Evolutionary conservation across 2,888 invertebrate genomes (phyloP).

Genomic region (Acanthosoma haemorrhoidale): DNA sequence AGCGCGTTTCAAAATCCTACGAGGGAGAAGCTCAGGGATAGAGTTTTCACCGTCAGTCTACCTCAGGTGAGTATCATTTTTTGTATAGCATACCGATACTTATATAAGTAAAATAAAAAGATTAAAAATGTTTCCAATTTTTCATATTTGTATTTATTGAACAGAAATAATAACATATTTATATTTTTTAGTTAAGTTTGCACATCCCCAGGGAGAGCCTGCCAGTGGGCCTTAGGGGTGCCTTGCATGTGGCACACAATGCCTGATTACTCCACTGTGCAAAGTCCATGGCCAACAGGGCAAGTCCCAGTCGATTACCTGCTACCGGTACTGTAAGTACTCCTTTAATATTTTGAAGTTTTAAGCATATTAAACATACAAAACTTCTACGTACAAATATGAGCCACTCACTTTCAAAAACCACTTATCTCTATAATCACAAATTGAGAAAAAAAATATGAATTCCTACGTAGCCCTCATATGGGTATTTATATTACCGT

Average conservation of each 20-base stretch:
- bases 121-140: too few relatives aligned
- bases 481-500: too few relatives aligned
- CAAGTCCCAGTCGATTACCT: slow-evolving; percentile 22
- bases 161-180: too few relatives aligned
- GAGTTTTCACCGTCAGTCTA: slow-evolving; percentile 90
- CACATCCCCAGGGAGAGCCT: slow-evolving; percentile 88
- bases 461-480: too few relatives aligned
- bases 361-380: too few relatives aligned
- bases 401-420: too few relatives aligned
- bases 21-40: slow-evolving; percentile 91
- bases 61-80: slow-evolving; percentile 56
- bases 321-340: slow-evolving; percentile 26
- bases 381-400: too few relatives aligned
- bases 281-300: slow-evolving; percentile 75
- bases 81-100: background rate
- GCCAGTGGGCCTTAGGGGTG: slow-evolving; percentile 84
- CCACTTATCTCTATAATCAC: too few relatives aligned
- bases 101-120: too few relatives aligned
- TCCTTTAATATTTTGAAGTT: too few relatives aligned
- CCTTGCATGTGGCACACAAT: slow-evolving; percentile 79
- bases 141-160: too few relatives aligned
- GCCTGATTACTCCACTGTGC: slow-evolving; percentile 75
- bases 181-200: slow-evolving; percentile 56
- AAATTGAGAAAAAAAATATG: too few relatives aligned
- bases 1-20: slow-evolving; percentile 91